phyloP scores from a whole-genome alignment of 2,797 vertebrate genomes.

The Leptodactylus fallax region DNA sequence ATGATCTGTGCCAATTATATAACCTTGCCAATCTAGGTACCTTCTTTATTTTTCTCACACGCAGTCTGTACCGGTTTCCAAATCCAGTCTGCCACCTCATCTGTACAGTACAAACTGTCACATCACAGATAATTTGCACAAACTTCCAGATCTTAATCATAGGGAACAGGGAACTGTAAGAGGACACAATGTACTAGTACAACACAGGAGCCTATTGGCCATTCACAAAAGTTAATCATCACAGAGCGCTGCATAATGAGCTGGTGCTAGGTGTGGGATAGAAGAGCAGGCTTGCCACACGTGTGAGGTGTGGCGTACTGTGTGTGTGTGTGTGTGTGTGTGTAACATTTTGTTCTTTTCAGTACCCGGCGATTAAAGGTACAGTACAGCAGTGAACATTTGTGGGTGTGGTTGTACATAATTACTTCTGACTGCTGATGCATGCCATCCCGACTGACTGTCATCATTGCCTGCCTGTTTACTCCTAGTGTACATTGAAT shows the following conservation, averaged over 20 bases:
- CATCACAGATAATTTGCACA: slow-evolving; percentile 19
- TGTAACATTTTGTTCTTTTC: slow-evolving; percentile 60
- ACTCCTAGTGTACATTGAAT: not conserved
- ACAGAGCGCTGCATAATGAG: slow-evolving; percentile 15
- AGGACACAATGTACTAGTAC: slow-evolving; percentile 56
- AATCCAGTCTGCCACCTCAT: slow-evolving; percentile 20
- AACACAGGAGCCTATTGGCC: slow-evolving; percentile 19
- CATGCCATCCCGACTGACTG: not conserved
- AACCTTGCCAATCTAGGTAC: not conserved
- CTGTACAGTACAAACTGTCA: slow-evolving; percentile 54
- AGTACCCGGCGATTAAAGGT: slow-evolving; percentile 33
- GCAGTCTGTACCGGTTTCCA: slow-evolving; percentile 5
- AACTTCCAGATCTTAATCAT: slow-evolving; percentile 44
- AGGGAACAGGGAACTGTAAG: slow-evolving; percentile 29
- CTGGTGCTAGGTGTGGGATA: slow-evolving; percentile 48
- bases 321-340: slow-evolving; percentile 45
- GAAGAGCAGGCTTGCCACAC: slow-evolving; percentile 42
- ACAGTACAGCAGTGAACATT: slow-evolving; percentile 42
- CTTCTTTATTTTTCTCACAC: not conserved
- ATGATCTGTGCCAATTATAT: slow-evolving; percentile 1
- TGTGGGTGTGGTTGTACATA: slow-evolving; percentile 5
- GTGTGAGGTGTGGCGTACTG: slow-evolving; percentile 50
- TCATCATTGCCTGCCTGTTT: slow-evolving; percentile 1
- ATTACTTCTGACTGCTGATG: slow-evolving; percentile 14
- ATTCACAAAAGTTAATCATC: slow-evolving; percentile 41